phyloP scores from a whole-genome alignment of 2,797 vertebrate species.

The Rhinatrema bivittatum region DNA sequence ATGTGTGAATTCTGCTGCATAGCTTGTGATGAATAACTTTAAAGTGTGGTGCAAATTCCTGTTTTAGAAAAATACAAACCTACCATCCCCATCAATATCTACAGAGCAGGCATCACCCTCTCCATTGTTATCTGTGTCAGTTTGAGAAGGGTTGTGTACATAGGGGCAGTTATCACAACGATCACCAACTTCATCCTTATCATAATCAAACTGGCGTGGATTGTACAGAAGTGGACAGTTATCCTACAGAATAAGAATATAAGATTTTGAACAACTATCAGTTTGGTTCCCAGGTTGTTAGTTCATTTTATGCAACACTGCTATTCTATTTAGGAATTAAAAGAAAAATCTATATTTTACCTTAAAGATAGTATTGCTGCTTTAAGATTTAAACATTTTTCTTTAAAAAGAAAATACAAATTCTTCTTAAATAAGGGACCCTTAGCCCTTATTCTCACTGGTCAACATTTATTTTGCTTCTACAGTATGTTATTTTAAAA shows the following conservation, averaged over 20 bases:
- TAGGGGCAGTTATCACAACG: slow-evolving; percentile 96
- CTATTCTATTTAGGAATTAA: background rate
- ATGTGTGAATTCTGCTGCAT: too few species aligned
- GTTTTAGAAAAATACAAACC: too few species aligned
- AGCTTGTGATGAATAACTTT: too few species aligned
- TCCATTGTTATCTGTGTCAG: slow-evolving; percentile 87
- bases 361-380: too few species aligned
- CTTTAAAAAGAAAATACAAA: too few species aligned
- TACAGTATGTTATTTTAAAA: too few species aligned
- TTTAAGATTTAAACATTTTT: too few species aligned
- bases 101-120: slow-evolving; percentile 90
- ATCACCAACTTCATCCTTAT: slow-evolving; percentile 94
- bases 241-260: slow-evolving; percentile 59
- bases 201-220: slow-evolving; percentile 90
- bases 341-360: too few species aligned
- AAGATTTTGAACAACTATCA: background rate
- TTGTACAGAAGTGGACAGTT: slow-evolving; percentile 95
- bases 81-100: slow-evolving; percentile 98
- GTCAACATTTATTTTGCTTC: too few species aligned
- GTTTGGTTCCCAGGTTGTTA: background rate
- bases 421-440: too few species aligned
- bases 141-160: slow-evolving; percentile 91
- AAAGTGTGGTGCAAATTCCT: too few species aligned
- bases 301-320: background rate
- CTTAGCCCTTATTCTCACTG: too few species aligned